Conservation (phyloP, 2,113 vertebrate species). For the Paramisgurnus dabryanus region DNA sequence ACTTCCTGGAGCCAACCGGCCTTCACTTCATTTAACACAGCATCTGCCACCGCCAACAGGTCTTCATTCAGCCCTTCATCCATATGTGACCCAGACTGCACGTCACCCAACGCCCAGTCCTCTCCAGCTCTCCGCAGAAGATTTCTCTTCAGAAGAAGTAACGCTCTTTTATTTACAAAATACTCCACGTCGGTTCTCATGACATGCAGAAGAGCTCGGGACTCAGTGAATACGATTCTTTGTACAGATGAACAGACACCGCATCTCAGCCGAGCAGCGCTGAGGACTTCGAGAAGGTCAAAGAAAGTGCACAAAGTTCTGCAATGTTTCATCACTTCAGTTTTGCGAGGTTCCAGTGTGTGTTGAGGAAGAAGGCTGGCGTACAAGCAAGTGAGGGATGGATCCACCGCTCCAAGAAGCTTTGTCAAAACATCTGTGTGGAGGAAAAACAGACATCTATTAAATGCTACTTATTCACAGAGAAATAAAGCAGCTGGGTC, state of each 20-base stretch:
- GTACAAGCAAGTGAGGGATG: constrained; percentile 72
- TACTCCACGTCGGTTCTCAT: constrained; percentile 67
- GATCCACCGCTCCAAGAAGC: constrained; percentile 76
- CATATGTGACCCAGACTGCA: background rate
- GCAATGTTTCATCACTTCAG: constrained; percentile 24
- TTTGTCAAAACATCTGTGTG: constrained; percentile 70
- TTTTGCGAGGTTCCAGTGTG: background rate
- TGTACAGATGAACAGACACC: constrained; percentile 66
- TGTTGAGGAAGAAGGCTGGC: constrained; percentile 63
- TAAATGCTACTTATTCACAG: background rate
- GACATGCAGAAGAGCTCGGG: constrained; percentile 64
- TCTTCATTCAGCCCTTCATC: constrained; percentile 60
- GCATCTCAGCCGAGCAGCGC: constrained; percentile 66
- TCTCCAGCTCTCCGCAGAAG: constrained; percentile 80
- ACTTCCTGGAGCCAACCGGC: constrained; percentile 73
- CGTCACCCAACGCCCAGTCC: constrained; percentile 67
- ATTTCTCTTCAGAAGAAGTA: constrained; percentile 84
- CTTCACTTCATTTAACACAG: constrained; percentile 69
- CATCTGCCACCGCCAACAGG: constrained; percentile 63
- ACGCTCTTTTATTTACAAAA: constrained; percentile 76
- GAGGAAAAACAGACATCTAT: background rate
- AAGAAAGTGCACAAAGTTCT: constrained; percentile 71
- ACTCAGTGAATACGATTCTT: constrained; percentile 70
- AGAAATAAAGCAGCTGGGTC: background rate
- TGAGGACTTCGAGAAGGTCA: constrained; percentile 83